Conservation (phyloP, 2,797 vertebrate genomes). For the Buceros bicornis region DNA sequence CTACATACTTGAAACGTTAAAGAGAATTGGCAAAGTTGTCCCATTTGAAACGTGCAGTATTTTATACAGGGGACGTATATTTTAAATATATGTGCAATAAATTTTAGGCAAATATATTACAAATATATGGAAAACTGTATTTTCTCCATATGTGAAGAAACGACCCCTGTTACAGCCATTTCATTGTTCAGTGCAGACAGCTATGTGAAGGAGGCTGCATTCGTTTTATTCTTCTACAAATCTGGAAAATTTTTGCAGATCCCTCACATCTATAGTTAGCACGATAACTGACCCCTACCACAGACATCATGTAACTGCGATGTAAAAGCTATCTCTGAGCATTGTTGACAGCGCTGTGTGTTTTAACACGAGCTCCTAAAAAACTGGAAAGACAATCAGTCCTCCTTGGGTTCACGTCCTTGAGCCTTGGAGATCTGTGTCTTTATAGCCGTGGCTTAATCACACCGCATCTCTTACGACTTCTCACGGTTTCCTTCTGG, state of each 20-base stretch:
- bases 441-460: constrained; percentile 9
- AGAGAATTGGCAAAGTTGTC: constrained; percentile 11
- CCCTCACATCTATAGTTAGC: constrained; percentile 47
- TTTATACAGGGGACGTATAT: constrained; percentile 46
- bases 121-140: constrained; percentile 60
- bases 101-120: constrained; percentile 53
- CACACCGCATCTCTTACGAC: not conserved
- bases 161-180: constrained; percentile 63
- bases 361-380: constrained; percentile 25
- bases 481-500: constrained; percentile 11
- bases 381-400: constrained; percentile 39
- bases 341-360: not conserved
- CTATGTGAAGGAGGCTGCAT: constrained; percentile 62
- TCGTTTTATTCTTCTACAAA: constrained; percentile 59
- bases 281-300: constrained; percentile 49
- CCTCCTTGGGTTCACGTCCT: constrained; percentile 36
- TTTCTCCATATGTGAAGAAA: constrained; percentile 68
- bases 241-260: constrained; percentile 54
- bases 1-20: constrained; percentile 55
- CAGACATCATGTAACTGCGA: not conserved
- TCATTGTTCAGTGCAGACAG: constrained; percentile 69
- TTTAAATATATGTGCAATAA: constrained; percentile 56
- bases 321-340: constrained; percentile 33
- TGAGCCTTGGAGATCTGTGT: constrained; percentile 5
- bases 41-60: not conserved